Evolutionary conservation across 2,113 vertebrate species (phyloP), one percentile per base, ranked within the genome.

Genomic region (Pelusios castaneus): DNA sequence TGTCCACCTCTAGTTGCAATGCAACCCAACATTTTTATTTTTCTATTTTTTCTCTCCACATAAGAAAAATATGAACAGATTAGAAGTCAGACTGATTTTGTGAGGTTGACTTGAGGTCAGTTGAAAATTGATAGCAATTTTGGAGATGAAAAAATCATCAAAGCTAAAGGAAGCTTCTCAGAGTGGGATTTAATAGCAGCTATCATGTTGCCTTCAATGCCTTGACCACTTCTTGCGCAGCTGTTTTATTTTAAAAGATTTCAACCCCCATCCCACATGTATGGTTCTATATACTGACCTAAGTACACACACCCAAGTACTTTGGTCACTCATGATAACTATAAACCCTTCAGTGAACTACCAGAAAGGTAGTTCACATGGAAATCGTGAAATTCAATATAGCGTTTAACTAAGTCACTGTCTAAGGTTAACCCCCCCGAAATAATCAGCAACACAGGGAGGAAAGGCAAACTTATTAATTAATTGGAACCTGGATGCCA

Each of bases 211-310:
- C 96, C 29, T 96, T 95, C 96, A 95, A 97, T 97, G 95, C 45
- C 93, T 95, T 96, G 96, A 95, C 97, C 95, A 95, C 95, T 98
- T 97, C 94, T 95, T 89, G 96, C 76, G 91, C 97, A 98, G 98
- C 98, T 98, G 98, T 98, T 98, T 98, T 91, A 92, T 96, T 98
- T 98, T 98, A 98, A 97, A 97, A 97, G 91, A 97, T 94, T 96
- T 96, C 89, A 76, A 6, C 87, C 92, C 94, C 89, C 93, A 81
- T 85, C 87, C 89, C 96, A 91, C 95, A 95, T 92, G 92, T 84
- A 89, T 56, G 31, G 81, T 85, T 54, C 95, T 95, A 81, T 83
- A 63, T 34, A 10, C 54, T 97, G 97, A 97, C 96, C 97, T 63
- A 54, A 94, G 92, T 70, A 90, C 4, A 84, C 87, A 91, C 63